Percentiles rank a stretch among this genome's conserved stretches.
Conservation (phyloP, 2,113 vertebrate species). For the Atractosteus spatula region DNA sequence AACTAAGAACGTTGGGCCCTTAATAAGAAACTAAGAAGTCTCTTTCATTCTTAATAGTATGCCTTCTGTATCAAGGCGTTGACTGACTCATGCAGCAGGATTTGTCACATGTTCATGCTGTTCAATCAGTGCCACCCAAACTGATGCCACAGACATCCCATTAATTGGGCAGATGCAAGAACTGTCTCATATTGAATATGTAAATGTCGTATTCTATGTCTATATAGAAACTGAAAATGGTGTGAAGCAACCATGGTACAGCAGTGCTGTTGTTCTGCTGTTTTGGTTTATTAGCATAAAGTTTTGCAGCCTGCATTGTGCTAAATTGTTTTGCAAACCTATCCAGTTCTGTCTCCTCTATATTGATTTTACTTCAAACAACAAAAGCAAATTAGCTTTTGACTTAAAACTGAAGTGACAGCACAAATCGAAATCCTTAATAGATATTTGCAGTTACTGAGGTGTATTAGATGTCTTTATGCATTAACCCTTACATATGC, state of each 20-base stretch:
- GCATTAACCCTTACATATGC: slow-evolving; percentile 4
- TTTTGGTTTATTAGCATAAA: slow-evolving; percentile 21
- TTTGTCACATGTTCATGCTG: no score
- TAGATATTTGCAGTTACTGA: slow-evolving; percentile 44
- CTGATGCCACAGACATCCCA: no score
- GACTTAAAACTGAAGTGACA: slow-evolving; percentile 56
- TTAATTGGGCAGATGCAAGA: no score
- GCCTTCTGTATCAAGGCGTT: no score
- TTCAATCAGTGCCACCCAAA: no score
- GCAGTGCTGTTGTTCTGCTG: slow-evolving; percentile 1
- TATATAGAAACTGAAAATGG: no score
- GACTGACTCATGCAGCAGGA: no score
- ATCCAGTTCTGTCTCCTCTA: slow-evolving; percentile 29
- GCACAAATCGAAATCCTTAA: slow-evolving; percentile 53
- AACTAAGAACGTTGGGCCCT: no score
- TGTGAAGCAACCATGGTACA: not conserved
- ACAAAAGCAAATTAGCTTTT: slow-evolving; percentile 55
- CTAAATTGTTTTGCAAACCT: slow-evolving; percentile 35
- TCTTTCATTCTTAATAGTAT: no score
- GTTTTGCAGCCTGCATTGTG: slow-evolving; percentile 18
- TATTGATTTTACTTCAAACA: slow-evolving; percentile 53
- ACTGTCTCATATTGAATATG: no score
- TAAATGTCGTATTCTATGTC: no score
- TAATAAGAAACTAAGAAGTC: no score
- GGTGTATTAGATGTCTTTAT: slow-evolving; percentile 33